Evolutionary conservation across 1,140 invertebrate genomes (phyloP).

Genomic region (Tyrophagus putrescentiae): DNA sequence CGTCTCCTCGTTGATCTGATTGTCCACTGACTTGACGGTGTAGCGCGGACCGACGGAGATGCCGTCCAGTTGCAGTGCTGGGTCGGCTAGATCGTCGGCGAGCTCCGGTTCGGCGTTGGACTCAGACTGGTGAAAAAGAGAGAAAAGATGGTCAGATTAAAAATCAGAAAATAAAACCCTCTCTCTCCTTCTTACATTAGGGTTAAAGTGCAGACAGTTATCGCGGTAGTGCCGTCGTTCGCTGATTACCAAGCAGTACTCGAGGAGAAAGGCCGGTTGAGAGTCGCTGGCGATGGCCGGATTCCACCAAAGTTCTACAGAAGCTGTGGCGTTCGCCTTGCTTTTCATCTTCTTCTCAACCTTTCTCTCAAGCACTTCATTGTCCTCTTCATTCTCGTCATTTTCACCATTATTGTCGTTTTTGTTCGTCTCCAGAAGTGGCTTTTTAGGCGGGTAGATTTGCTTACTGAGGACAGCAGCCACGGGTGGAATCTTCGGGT

Average conservation of each 20-base stretch:
- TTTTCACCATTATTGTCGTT: no score
- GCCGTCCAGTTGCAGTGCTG: background rate
- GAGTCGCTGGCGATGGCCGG: background rate
- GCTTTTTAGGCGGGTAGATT: background rate
- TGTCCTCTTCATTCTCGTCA: no score
- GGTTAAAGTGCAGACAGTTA: background rate
- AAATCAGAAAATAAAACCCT: no score
- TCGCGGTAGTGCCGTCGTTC: background rate
- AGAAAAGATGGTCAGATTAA: no score
- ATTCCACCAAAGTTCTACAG: constrained; percentile 15
- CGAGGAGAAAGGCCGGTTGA: background rate
- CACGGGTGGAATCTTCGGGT: background rate
- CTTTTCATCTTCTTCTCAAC: background rate
- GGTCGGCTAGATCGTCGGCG: no score
- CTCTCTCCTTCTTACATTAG: background rate
- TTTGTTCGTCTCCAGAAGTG: background rate
- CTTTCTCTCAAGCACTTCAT: background rate
- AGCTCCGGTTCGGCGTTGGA: background rate
- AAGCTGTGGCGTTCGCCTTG: background rate
- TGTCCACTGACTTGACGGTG: no score
- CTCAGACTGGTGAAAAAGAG: no score
- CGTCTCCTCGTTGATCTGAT: background rate
- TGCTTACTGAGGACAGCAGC: background rate
- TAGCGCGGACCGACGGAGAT: no score
- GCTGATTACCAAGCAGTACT: constrained; percentile 16